Evolutionary conservation across 2,113 vertebrate genomes (phyloP), one percentile per base, ranked within the genome.

Genomic region (Gulo gulo): DNA sequence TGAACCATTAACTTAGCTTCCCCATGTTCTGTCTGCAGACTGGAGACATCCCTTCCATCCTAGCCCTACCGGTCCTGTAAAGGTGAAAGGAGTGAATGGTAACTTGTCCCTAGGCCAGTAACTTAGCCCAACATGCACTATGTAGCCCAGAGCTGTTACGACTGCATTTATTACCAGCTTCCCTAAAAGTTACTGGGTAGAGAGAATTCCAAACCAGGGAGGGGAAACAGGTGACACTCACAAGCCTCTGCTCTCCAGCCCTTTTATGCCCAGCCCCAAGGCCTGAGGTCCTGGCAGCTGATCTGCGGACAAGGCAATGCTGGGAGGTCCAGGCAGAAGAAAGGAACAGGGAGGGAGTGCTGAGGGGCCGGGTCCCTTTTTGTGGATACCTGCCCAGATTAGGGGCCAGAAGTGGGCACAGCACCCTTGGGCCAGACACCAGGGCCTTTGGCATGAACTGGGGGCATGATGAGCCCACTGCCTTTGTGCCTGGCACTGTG

Each of bases 71-170:
- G 36, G 45, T 81, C 26, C 87, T 61, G 24, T 79, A 52, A 73
- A 89, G 20, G 24, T 42, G 18, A 65, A 78, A 81, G 10, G 26
- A 34, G 29, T 20, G 26, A 47, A 34, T 0, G 1, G 42, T 23
- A n/a, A 8, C 2, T 4, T 23, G 81, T 21, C 31, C 55, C 59
- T 2, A 34, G 76, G 11, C 6, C 50, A 8, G 29, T 29, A 16
- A 47, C 42, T 39, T 7, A 3, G 67, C 55, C 10, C 47, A 13
- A 23, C 34, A 26, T 0, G 8, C 21, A 36, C 26, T 0, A 0
- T 0, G 7, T 1, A 23, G 52, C 50, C 14, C 26, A 9, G 12
- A 36, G 36, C 31, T 59, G 45, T 13, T 11, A 47, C 26, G 9
- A 36, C 0, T 8, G 63, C 52, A 3, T 4, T 21, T 59, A 15